phyloP scores from a whole-genome alignment of 2,888 invertebrate species.

The Trachelus troglodyta region DNA sequence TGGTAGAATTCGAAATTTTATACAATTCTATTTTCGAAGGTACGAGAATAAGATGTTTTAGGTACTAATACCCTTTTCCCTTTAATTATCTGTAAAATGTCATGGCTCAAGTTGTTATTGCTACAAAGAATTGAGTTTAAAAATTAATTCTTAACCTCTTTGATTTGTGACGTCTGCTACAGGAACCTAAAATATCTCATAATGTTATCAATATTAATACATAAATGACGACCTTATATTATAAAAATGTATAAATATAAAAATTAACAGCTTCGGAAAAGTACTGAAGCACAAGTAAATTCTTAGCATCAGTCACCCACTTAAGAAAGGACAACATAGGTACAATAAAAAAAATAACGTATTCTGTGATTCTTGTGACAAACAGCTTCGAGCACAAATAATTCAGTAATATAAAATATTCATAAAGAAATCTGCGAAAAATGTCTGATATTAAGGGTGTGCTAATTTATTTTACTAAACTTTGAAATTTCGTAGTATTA shows the following conservation, averaged over 20 bases:
- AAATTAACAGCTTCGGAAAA: background rate
- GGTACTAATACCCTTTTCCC: background rate
- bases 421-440: background rate
- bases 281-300: background rate
- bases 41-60: background rate
- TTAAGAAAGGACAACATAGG: background rate
- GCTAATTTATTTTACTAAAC: background rate
- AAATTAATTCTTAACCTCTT: background rate
- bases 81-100: background rate
- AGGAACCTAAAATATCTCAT: background rate
- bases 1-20: background rate
- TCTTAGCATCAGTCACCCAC: background rate
- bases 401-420: background rate
- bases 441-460: background rate
- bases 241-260: background rate
- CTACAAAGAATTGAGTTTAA: background rate
- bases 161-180: background rate
- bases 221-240: background rate
- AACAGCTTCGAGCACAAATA: background rate
- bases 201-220: background rate
- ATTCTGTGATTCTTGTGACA: background rate
- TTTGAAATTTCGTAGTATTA: background rate
- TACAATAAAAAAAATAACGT: background rate
- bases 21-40: background rate
- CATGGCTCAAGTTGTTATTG: background rate